These are phyloP conservation scores for Melanaphis sacchari DNA, from an alignment of 1,140 invertebrate genomes.

Conservation along the genomic window DNA sequence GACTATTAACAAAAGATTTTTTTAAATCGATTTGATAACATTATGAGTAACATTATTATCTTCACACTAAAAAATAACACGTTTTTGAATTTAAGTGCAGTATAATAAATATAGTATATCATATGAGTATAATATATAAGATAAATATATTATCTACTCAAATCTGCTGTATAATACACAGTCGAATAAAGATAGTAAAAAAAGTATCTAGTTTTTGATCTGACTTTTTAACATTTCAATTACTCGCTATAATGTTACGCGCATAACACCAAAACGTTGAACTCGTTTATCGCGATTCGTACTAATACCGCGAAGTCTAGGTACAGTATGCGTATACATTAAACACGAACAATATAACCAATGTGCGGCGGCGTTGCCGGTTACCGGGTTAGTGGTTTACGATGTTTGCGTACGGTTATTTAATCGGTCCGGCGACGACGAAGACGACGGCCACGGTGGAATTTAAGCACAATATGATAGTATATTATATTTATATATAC, in stretches of 20 bases:
- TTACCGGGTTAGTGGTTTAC: background rate
- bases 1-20: background rate
- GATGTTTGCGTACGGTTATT: background rate
- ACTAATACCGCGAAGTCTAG: background rate
- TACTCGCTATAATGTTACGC: background rate
- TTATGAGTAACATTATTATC: too few species aligned
- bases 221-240: background rate
- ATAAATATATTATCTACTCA: too few species aligned
- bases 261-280: background rate
- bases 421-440: constrained; percentile 21
- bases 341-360: background rate
- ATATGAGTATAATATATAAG: too few species aligned
- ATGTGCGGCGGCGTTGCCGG: background rate
- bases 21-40: too few species aligned
- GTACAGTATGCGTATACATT: background rate
- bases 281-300: background rate
- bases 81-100: too few species aligned
- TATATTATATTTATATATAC: background rate
- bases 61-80: too few species aligned
- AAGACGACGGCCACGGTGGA: background rate
- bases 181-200: too few species aligned
- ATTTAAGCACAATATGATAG: background rate
- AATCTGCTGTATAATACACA: too few species aligned
- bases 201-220: background rate
- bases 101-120: too few species aligned